Base-by-base conservation (phyloP, 1,140 invertebrate genomes). In the Platyura marginata region DNA sequence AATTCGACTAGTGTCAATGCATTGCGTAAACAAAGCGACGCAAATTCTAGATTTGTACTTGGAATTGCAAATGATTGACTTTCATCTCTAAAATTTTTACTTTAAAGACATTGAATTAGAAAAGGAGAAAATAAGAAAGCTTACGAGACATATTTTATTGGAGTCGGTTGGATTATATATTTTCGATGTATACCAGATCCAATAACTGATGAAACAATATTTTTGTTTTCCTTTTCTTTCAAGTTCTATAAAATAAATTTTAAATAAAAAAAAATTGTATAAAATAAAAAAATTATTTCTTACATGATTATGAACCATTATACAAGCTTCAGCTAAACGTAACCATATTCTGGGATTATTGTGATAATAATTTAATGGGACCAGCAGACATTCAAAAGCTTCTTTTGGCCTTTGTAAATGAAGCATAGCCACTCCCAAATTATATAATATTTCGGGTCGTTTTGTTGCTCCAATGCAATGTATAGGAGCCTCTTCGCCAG, bases 381-480 rank as follows among this genome's bases (percentile, higher is more conserved):
- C 79, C n/a, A 83, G 77, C 6, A 97, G 72, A 64, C 84, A 92
- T 53, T 92, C 85, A 63, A 96, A 95, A 2, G 93, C 90, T 51
- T 81, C 74, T 44, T 72, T 67, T 2, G 84, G 72, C 50, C 85
- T 75, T 35, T 80, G 77, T 32, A 82, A 74, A 53, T 89, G 80
- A 19, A 96, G 66, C 46, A 92, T 65, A 39, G 84, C 73, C 22
- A 95, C 71, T 10, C 91, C 93, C 49, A 95, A 69, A 66, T 94
- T 96, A 56, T 91, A 94, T 55, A 93, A 74, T 42, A 95, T 70
- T 56, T 91, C 77, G 44, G 81, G 78, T 51, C 79, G 72, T 46
- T 77, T 77, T 46, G 73, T 75, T 49, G 58, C 52, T 20, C 55
- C 48, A 49, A 56, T 51, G 2, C 47, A 47, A 37, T 58, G 53